A percentile compares a stretch with the other conserved stretches of the same genome.
phyloP scores from a whole-genome alignment of 1,140 invertebrate genomes.

The Rhyzopertha dominica region DNA sequence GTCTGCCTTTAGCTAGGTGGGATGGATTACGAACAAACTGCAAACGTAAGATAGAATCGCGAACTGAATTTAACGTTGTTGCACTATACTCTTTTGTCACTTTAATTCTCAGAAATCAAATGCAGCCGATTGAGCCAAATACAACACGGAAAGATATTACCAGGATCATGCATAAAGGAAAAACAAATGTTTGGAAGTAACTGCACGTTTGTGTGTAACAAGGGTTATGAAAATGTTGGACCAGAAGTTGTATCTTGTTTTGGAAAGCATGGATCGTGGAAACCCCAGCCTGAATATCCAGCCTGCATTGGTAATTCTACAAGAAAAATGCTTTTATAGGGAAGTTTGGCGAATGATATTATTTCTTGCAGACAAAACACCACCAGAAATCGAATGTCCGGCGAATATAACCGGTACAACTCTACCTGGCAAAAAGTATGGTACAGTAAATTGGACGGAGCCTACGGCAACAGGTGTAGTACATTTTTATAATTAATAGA shows the following conservation, averaged over 20 bases:
- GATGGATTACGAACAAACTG: constrained; percentile 62
- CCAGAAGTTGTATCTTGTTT: constrained; percentile 46
- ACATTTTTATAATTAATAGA: background rate
- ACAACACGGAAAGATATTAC: constrained; percentile 48
- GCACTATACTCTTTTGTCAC: constrained; percentile 14
- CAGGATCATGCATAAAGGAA: constrained; percentile 47
- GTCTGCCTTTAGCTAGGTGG: constrained; percentile 64
- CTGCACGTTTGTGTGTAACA: constrained; percentile 53
- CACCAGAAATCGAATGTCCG: constrained; percentile 53
- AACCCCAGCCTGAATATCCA: constrained; percentile 44
- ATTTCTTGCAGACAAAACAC: constrained; percentile 47
- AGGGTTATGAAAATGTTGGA: constrained; percentile 55
- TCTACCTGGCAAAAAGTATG: constrained; percentile 50
- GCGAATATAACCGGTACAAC: constrained; percentile 46
- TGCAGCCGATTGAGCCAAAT: constrained; percentile 52
- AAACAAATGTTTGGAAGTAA: constrained; percentile 52
- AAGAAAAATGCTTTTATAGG: background rate
- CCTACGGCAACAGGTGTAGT: constrained; percentile 46
- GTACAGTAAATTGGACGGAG: constrained; percentile 49
- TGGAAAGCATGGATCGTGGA: constrained; percentile 49
- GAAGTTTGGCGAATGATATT: too few relatives aligned
- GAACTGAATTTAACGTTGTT: too few relatives aligned
- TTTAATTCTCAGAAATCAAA: constrained; percentile 49
- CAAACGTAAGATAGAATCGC: constrained; percentile 54
- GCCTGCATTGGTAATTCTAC: constrained; percentile 48